Evolutionary conservation across 1,140 invertebrate genomes (phyloP).

Genomic region (Heliconius melpomene): DNA sequence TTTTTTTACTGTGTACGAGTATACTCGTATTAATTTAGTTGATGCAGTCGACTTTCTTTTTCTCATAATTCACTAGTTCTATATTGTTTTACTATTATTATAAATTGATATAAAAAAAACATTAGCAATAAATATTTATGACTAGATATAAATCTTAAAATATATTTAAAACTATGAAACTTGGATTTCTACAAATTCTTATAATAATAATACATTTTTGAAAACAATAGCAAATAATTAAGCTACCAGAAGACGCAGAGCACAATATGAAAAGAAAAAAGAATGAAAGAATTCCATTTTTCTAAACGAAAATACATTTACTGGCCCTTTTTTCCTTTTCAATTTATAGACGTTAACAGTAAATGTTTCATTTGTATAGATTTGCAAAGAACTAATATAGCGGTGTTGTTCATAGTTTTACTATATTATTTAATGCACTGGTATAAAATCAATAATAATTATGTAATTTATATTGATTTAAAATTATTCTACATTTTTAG

Average conservation of each 20-base stretch:
- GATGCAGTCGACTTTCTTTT: too few relatives aligned
- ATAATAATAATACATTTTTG: neutral
- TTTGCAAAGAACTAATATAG: neutral
- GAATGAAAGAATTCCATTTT: slow-evolving; percentile 1
- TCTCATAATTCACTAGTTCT: too few relatives aligned
- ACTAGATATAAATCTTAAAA: neutral
- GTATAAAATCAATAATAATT: too few relatives aligned
- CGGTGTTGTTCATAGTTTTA: neutral
- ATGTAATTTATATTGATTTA: too few relatives aligned
- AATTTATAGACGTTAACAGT: slow-evolving; percentile 1
- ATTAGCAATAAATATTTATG: too few relatives aligned
- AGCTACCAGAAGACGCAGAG: neutral
- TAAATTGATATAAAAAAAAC: too few relatives aligned
- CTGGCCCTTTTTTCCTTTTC: slow-evolving; percentile 6
- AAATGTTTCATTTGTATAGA: neutral
- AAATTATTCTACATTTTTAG: too few relatives aligned
- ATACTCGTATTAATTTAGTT: too few relatives aligned
- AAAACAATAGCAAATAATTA: slow-evolving; percentile 14
- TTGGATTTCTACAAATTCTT: neutral
- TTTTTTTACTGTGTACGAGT: too few relatives aligned
- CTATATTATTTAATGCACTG: neutral
- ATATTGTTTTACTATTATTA: neutral
- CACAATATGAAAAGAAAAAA: neutral
- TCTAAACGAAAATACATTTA: slow-evolving; percentile 14
- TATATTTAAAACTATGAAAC: neutral